Evolutionary conservation across 2,888 invertebrate species (phyloP).

Genomic region (Lasioglossum pauxillum): DNA sequence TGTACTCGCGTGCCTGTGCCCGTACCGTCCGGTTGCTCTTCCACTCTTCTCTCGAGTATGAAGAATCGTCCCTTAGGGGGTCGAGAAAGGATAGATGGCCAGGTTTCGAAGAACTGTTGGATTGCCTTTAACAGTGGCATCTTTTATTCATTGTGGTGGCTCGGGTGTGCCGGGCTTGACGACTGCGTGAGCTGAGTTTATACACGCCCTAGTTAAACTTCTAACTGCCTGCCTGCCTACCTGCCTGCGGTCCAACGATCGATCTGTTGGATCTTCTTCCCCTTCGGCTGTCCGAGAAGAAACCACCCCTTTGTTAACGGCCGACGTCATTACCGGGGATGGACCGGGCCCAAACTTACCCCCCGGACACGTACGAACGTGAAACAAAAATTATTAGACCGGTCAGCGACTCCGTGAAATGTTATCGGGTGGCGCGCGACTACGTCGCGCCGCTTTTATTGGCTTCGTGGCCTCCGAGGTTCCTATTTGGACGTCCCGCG

Average conservation of each 20-base stretch:
- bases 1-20: background rate
- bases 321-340: slow-evolving; percentile 57
- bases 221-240: slow-evolving; percentile 66
- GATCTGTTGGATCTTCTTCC: slow-evolving; percentile 74
- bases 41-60: slow-evolving; percentile 57
- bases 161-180: slow-evolving; percentile 76
- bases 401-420: slow-evolving; percentile 21
- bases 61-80: slow-evolving; percentile 57
- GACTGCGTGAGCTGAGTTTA: slow-evolving; percentile 81
- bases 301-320: slow-evolving; percentile 68
- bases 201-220: slow-evolving; percentile 79
- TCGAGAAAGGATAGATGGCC: slow-evolving; percentile 60
- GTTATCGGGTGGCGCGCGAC: slow-evolving; percentile 7
- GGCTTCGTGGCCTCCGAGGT: background rate
- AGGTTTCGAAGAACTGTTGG: slow-evolving; percentile 69
- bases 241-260: slow-evolving; percentile 75
- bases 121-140: slow-evolving; percentile 78
- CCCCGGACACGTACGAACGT: slow-evolving; percentile 35
- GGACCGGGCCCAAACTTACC: slow-evolving; percentile 17
- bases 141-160: slow-evolving; percentile 80
- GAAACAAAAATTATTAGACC: slow-evolving; percentile 58
- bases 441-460: slow-evolving; percentile 21
- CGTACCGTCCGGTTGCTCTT: slow-evolving; percentile 28
- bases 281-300: slow-evolving; percentile 48
- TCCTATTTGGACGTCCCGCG: background rate